Evolutionary conservation across 30 jellyfish, hydroid and myxozoan species (phyloP), one percentile per base, ranked within the genome.

Genomic region (Hydra vulgaris): DNA sequence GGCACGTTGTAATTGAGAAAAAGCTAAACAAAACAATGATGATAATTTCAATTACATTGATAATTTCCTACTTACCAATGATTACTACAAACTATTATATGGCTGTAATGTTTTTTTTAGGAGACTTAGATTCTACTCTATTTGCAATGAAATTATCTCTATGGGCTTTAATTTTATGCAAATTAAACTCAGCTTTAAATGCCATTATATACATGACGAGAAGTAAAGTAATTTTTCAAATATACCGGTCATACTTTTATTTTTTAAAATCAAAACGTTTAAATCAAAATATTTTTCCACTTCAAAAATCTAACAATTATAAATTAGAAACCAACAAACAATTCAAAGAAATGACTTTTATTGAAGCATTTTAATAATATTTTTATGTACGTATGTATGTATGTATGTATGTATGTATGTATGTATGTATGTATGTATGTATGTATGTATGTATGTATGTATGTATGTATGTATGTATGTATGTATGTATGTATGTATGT

Each of bases 371-470:
- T 40, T 40, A 5, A 5, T 40, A 12, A 40, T 12, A 12, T 40
- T 3, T 12, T 5, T 40, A 40, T 12, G 61, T 40, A 40, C 61
- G 61, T 40, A 76, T 40, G 61, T 40, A 40, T 40, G 61, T 40
- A 40, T 40, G 61, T 40, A 40, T 69, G 27, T 69, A 69, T 69
- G 76, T 69, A 69, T 69, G 76, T 69, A 69, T 69, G 76, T 69
- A 69, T 69, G 76, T 69, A 69, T 69, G 76, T 69, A 69, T 69
- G 76, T 69, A 69, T 69, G 76, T 69, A 69, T 69, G 76, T 69
- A 69, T 69, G 76, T 69, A 69, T 69, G 76, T 69, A 69, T 69
- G 76, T 69, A 69, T 69, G 76, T 69, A 69, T 69, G 76, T 69
- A 69, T 69, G 76, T 69, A 69, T 69, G 76, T 69, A 69, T 69